phyloP scores from a whole-genome alignment of 2,797 vertebrate genomes.

The Anableps anableps region DNA sequence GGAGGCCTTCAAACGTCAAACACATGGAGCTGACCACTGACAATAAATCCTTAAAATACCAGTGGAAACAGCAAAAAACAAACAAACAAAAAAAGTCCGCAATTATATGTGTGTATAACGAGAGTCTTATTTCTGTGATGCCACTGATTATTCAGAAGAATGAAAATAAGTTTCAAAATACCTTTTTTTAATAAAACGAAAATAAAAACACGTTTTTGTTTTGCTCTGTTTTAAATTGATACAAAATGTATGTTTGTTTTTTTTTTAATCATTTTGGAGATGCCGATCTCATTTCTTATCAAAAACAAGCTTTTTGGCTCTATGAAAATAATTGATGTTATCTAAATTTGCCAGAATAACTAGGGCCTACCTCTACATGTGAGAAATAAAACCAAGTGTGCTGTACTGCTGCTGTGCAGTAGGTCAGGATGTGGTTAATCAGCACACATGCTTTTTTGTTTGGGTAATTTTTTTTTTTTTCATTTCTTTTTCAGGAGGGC shows the following conservation, averaged over 20 bases:
- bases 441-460: background rate
- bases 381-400: background rate
- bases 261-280: background rate
- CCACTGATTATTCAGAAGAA: too few species aligned
- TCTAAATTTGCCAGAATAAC: background rate
- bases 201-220: too few species aligned
- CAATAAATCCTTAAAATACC: too few species aligned
- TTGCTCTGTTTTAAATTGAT: background rate
- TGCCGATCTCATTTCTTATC: background rate
- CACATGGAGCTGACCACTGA: too few species aligned
- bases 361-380: background rate
- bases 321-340: background rate
- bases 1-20: too few species aligned
- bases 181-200: too few species aligned
- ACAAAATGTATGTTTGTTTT: background rate
- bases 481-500: background rate
- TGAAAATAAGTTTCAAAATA: too few species aligned
- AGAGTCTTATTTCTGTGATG: too few species aligned
- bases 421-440: conserved; percentile 48
- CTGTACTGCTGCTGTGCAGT: conserved; percentile 6
- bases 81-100: too few species aligned
- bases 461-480: background rate
- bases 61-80: too few species aligned
- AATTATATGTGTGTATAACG: too few species aligned
- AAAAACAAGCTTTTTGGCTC: background rate